Conservation (phyloP, 2,797 vertebrate genomes). For the Xenentodon cancila region DNA sequence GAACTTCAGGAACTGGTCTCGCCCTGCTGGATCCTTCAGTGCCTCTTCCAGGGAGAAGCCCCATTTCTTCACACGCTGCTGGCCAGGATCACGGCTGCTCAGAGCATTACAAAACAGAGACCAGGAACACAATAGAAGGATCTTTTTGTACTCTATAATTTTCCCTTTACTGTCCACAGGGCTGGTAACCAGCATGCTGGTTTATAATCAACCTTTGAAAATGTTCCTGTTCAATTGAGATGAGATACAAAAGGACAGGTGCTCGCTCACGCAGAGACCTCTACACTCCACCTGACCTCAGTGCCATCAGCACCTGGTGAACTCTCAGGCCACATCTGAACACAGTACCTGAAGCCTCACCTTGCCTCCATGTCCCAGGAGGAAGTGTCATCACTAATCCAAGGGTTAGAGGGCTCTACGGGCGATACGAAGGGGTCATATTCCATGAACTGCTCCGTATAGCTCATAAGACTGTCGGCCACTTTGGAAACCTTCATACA, state of each 20-base stretch:
- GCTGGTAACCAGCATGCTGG: slow-evolving; percentile 5
- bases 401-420: slow-evolving; percentile 92
- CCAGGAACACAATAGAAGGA: not conserved
- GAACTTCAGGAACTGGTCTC: slow-evolving; percentile 94
- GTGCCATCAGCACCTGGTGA: not conserved
- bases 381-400: slow-evolving; percentile 89
- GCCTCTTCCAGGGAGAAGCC: slow-evolving; percentile 93
- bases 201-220: slow-evolving; percentile 23
- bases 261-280: not conserved
- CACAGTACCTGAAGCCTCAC: slow-evolving; percentile 69
- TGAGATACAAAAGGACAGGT: slow-evolving; percentile 5
- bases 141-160: not conserved
- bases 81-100: slow-evolving; percentile 91
- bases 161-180: not conserved
- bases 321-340: slow-evolving; percentile 1
- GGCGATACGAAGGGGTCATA: slow-evolving; percentile 91
- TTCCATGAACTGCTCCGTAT: slow-evolving; percentile 93
- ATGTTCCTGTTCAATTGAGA: slow-evolving; percentile 20
- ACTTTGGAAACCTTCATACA: slow-evolving; percentile 99
- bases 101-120: slow-evolving; percentile 4
- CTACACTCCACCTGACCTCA: slow-evolving; percentile 11
- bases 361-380: slow-evolving; percentile 94
- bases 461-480: slow-evolving; percentile 94
- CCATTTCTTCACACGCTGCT: slow-evolving; percentile 95
- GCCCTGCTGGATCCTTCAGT: slow-evolving; percentile 90